Conservation (phyloP, 2,888 invertebrate species). For the Cephalotes varians region DNA sequence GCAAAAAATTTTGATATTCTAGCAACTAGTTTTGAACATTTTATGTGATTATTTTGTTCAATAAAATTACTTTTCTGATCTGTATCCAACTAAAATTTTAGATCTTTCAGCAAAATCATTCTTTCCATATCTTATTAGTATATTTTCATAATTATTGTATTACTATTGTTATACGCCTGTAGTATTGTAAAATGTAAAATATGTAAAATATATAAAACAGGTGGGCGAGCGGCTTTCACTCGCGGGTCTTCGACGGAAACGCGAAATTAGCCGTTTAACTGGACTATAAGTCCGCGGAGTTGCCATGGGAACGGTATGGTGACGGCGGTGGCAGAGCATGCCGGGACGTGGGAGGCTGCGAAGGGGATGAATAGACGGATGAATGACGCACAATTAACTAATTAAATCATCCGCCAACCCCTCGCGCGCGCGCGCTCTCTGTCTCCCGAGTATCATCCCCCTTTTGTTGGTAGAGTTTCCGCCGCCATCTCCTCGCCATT, state of each 20-base stretch:
- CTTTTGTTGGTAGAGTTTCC: conserved; percentile 78
- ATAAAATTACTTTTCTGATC: too few relatives aligned
- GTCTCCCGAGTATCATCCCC: conserved; percentile 82
- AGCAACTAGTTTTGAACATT: too few relatives aligned
- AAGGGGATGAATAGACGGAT: conserved; percentile 85
- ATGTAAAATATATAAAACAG: not conserved
- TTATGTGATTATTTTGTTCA: too few relatives aligned
- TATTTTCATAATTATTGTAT: not conserved
- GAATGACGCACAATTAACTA: conserved; percentile 86
- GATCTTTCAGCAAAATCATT: too few relatives aligned
- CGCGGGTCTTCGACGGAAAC: conserved; percentile 49
- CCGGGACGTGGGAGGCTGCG: conserved; percentile 71
- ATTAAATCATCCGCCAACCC: conserved; percentile 85
- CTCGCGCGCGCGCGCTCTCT: conserved; percentile 75
- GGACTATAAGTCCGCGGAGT: conserved; percentile 75
- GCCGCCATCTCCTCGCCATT: conserved; percentile 78
- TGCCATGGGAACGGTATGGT: conserved; percentile 78
- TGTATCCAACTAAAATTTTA: too few relatives aligned
- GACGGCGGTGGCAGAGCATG: conserved; percentile 62
- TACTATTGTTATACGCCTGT: not conserved
- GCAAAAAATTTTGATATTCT: too few relatives aligned
- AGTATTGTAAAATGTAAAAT: not conserved
- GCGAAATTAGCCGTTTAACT: conserved; percentile 68
- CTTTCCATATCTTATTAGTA: not conserved
- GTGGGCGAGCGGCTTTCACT: conserved; percentile 3